Percentiles rank a stretch among this genome's conserved stretches.
These are phyloP conservation scores for Panopea generosa DNA, from an alignment of 2,888 invertebrate genomes.

Conservation along the genomic window DNA sequence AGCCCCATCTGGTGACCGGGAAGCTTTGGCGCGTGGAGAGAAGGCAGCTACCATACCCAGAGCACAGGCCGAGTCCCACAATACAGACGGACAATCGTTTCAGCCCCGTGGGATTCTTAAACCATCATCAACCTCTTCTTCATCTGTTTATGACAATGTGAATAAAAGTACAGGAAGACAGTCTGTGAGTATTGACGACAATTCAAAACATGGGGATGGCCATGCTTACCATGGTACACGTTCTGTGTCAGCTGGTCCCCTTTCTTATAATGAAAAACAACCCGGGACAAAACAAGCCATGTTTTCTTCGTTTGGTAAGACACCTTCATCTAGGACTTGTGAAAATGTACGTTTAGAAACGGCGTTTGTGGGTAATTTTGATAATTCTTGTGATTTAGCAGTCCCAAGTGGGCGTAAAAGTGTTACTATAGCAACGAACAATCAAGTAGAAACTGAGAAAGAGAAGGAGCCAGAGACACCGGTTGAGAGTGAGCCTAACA, in stretches of 20 bases:
- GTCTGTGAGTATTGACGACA: slow-evolving; percentile 27
- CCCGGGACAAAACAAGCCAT: slow-evolving; percentile 13
- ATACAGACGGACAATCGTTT: slow-evolving; percentile 59
- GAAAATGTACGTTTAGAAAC: slow-evolving; percentile 72
- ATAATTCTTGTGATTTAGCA: slow-evolving; percentile 48
- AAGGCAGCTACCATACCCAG: slow-evolving; percentile 76
- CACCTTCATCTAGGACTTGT: slow-evolving; percentile 50
- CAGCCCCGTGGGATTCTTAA: slow-evolving; percentile 71
- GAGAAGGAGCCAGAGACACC: slow-evolving; percentile 28
- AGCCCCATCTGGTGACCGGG: slow-evolving; percentile 84
- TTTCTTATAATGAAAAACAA: slow-evolving; percentile 33
- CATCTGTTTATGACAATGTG: slow-evolving; percentile 70
- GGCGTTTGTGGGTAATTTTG: slow-evolving; percentile 69
- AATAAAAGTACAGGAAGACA: slow-evolving; percentile 32
- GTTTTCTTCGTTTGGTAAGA: slow-evolving; percentile 53
- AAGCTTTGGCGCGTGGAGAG: slow-evolving; percentile 57
- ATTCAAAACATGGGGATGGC: slow-evolving; percentile 23
- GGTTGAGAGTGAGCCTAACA: slow-evolving; percentile 27
- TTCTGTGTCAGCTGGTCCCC: slow-evolving; percentile 56
- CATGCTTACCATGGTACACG: slow-evolving; percentile 47
- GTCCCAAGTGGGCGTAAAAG: slow-evolving; percentile 51
- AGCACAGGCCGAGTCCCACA: slow-evolving; percentile 61
- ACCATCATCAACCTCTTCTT: slow-evolving; percentile 69
- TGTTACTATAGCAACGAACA: slow-evolving; percentile 59
- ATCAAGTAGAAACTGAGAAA: slow-evolving; percentile 30